A percentile compares a stretch with the other conserved stretches of the same genome.
These are phyloP conservation scores for Aldabrachelys gigantea DNA, from an alignment of 2,113 vertebrate genomes.

Conservation along the genomic window DNA sequence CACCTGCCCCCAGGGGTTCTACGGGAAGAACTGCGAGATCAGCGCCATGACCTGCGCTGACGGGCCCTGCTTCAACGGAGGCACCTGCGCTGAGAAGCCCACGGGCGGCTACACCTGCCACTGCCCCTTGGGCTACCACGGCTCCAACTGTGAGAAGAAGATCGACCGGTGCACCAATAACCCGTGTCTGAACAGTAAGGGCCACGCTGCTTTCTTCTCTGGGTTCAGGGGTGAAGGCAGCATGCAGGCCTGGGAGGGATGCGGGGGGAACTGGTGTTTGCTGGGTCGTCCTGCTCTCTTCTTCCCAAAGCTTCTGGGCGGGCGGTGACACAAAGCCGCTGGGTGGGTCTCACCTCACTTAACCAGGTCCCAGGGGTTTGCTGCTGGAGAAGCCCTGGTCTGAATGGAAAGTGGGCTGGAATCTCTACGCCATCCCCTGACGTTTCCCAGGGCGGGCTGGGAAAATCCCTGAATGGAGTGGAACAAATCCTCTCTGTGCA, in stretches of 20 bases:
- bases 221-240: background rate
- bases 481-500: too few species aligned
- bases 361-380: background rate
- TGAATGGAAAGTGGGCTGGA: background rate
- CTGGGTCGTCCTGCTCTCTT: background rate
- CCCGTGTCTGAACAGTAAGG: constrained; percentile 85
- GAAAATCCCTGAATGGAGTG: too few species aligned
- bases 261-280: background rate
- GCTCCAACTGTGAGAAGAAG: constrained; percentile 94
- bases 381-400: background rate
- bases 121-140: constrained; percentile 83
- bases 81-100: constrained; percentile 80
- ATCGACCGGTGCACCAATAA: constrained; percentile 86
- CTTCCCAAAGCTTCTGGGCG: background rate
- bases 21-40: constrained; percentile 87
- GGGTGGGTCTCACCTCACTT: background rate
- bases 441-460: too few species aligned
- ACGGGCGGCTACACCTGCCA: constrained; percentile 83
- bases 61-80: constrained; percentile 88
- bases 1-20: constrained; percentile 89
- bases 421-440: too few species aligned
- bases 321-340: background rate
- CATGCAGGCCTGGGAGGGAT: background rate
- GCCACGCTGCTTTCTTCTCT: too few species aligned
- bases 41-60: constrained; percentile 88